A percentile compares a stretch with the other conserved stretches of the same genome.
Conservation (phyloP, 2,113 vertebrate species). For the Nyctibius bracteatus region DNA sequence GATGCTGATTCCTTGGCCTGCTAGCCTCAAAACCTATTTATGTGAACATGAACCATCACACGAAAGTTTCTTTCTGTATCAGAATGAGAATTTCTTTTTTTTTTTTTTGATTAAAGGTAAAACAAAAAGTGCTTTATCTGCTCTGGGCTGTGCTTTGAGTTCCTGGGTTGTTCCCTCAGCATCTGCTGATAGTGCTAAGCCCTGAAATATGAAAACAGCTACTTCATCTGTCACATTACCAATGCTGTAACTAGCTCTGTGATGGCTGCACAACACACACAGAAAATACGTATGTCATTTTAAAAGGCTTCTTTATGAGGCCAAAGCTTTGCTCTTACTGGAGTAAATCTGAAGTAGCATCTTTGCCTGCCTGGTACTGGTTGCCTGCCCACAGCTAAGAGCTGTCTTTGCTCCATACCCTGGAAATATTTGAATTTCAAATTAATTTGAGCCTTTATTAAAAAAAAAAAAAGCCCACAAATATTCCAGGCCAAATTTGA, state of each 20-base stretch:
- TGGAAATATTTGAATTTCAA: not conserved
- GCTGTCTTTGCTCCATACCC: not conserved
- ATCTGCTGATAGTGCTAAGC: not conserved
- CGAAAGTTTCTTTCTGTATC: constrained; percentile 37
- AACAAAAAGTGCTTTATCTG: not conserved
- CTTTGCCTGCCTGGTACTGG: not conserved
- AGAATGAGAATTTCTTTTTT: not conserved
- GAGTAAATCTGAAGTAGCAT: not conserved
- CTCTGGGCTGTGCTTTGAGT: not conserved
- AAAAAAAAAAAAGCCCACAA: not conserved
- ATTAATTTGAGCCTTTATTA: not conserved
- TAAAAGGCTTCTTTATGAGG: not conserved
- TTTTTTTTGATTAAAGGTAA: not conserved
- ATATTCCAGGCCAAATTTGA: not conserved
- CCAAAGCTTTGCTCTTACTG: not conserved
- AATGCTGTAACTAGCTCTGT: not conserved
- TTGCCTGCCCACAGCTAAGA: not conserved
- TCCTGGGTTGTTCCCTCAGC: not conserved
- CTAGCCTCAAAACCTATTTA: not conserved
- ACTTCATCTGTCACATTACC: not conserved
- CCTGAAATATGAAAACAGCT: not conserved
- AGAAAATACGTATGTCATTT: not conserved
- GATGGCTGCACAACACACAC: not conserved
- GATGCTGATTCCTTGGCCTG: not conserved
- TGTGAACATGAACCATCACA: fast-evolving